A percentile compares a stretch with the other conserved stretches of the same genome.
Evolutionary conservation across 2,888 invertebrate species (phyloP).

Genomic region (Himalopsyche anomala): DNA sequence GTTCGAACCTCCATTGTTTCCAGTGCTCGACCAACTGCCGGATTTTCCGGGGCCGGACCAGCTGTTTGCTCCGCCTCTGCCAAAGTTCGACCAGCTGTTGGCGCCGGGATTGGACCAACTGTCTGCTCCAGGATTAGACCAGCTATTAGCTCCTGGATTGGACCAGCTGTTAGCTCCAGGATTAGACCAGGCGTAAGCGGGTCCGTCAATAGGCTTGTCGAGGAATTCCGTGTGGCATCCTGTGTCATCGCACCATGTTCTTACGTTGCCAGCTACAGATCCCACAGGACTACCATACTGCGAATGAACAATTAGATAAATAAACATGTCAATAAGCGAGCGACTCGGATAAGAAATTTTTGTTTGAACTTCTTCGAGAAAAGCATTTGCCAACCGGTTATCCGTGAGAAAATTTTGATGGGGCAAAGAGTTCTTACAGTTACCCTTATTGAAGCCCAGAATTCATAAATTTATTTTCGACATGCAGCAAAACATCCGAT

Average conservation of each 20-base stretch:
- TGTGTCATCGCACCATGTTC: conserved; percentile 41
- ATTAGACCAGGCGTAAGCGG: not conserved
- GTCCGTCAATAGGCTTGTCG: not conserved
- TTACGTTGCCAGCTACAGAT: conserved; percentile 14
- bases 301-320: not conserved
- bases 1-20: not conserved
- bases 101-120: too few species aligned
- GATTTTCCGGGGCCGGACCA: not conserved
- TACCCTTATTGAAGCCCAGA: too few species aligned
- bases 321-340: too few species aligned
- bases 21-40: not conserved
- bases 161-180: not conserved
- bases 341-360: too few species aligned
- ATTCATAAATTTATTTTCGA: too few species aligned
- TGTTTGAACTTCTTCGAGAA: too few species aligned
- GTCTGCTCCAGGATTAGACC: not conserved
- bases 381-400: too few species aligned
- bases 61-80: not conserved
- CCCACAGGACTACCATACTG: conserved; percentile 15
- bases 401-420: too few species aligned
- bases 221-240: conserved; percentile 43
- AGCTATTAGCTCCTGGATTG: not conserved
- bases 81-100: too few species aligned
- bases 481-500: too few species aligned
- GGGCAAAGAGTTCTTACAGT: too few species aligned